Base-by-base conservation (phyloP, 2,888 invertebrate species). In the Drosophila antonietae region DNA sequence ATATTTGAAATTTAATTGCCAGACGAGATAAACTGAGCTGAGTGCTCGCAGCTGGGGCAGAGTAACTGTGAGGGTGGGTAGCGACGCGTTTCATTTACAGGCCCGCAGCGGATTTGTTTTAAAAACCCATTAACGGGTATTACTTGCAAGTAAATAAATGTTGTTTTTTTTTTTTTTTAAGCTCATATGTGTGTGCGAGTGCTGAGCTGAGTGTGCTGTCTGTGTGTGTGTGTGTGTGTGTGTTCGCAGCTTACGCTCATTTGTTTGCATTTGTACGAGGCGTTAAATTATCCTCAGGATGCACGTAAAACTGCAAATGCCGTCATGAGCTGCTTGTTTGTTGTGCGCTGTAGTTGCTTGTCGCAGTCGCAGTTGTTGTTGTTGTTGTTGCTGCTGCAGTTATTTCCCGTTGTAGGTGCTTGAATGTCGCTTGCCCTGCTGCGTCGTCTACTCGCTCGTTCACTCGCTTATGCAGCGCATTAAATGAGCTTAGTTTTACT, bases 21-120 rank as follows among this genome's bases (percentile, higher is more conserved):
- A 49, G 70, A 65, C 52, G 52, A 60, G 64, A 75, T 74, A 77
- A 77, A 63, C 53, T 20, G 49, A 28, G 56, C 10, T 33, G 52
- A 44, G 43, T n/a, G 44, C 35, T 39, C 39, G 39, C 23, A n/a
- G 55, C n/a, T n/a, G 4, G 28, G 47, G 28, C 28, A 10, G 47
- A 10, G 28, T 2, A 31, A 8, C 14, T 10, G 28, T 28, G 43
- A 37, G 52, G 44, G 57, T 33, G 49, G 41, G 43, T 15, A 23
- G 44, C 12, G 44, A 23, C 39, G 39, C 33, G 66, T 37, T 66
- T 75, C 81, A 84, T 83, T 78, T 86, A 75, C 79, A 77, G 81
- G 89, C 87, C 86, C 89, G 85, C 75, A 82, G 88, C 80, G 86
- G 88, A 86, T 86, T 86, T 86, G 89, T 75, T 89, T 86, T 89